Conservation (phyloP, 2,797 vertebrate genomes). For the Leuciscus waleckii region DNA sequence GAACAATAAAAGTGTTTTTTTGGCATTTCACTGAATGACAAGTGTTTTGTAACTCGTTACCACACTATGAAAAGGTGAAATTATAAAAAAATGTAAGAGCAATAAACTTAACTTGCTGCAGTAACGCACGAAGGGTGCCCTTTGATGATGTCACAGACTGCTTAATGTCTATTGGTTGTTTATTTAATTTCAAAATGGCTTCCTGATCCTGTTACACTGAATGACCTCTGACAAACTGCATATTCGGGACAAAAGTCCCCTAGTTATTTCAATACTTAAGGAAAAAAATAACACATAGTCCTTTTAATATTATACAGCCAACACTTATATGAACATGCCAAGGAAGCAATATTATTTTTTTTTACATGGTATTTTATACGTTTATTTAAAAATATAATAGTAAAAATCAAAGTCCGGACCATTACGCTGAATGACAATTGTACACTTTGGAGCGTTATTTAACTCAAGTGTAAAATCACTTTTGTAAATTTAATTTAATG, state of each 20-base stretch:
- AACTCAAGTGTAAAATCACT: neutral
- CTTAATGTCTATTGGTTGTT: too few species aligned
- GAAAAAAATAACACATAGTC: neutral
- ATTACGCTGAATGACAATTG: neutral
- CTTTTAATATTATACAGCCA: neutral
- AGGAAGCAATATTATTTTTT: neutral
- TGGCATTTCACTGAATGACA: too few species aligned
- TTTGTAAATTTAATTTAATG: neutral
- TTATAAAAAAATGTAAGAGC: too few species aligned
- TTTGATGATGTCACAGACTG: too few species aligned
- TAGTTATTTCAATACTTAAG: neutral
- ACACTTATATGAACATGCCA: too few species aligned
- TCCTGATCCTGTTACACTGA: too few species aligned
- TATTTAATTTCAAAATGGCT: too few species aligned
- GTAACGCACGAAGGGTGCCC: too few species aligned
- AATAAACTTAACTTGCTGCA: too few species aligned
- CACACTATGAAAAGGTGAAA: too few species aligned
- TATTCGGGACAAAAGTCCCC: neutral
- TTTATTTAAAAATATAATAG: neutral
- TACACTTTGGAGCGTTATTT: neutral
- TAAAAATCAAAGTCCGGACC: neutral
- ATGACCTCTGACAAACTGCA: neutral
- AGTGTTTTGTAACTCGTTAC: too few species aligned
- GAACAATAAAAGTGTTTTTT: too few species aligned
- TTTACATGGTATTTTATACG: neutral